Conservation (phyloP, 2,113 vertebrate species). For the Pachyramphus minor region DNA sequence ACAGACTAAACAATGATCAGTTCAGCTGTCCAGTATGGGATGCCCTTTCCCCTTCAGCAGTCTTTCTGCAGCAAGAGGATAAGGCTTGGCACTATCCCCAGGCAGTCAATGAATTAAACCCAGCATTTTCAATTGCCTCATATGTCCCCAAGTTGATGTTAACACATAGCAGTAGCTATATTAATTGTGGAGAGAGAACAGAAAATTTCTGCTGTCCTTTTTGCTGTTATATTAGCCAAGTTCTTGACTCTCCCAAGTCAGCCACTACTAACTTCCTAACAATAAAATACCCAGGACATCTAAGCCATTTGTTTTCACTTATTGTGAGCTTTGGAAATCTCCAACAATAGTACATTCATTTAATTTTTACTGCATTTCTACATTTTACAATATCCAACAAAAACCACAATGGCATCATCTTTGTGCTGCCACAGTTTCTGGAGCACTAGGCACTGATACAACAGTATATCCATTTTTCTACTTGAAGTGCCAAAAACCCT, state of each 20-base stretch:
- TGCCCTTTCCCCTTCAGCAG: background rate
- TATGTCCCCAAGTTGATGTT: background rate
- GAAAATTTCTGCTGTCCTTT: background rate
- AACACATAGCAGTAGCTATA: background rate
- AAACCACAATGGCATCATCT: background rate
- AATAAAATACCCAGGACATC: background rate
- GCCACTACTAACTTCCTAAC: background rate
- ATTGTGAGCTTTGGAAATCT: background rate
- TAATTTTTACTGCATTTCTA: conserved; percentile 8
- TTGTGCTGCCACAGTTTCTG: background rate
- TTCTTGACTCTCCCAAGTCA: background rate
- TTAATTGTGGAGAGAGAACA: background rate
- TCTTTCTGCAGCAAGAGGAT: background rate
- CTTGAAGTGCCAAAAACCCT: background rate
- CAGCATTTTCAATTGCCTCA: conserved; percentile 31
- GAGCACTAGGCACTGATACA: background rate
- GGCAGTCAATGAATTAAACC: background rate
- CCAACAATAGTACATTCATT: conserved; percentile 42
- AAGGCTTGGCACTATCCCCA: background rate
- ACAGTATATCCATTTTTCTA: background rate
- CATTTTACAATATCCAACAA: conserved; percentile 7
- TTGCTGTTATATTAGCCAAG: background rate
- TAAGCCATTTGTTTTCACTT: conserved; percentile 26
- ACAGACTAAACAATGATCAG: background rate
- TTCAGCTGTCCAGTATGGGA: background rate